Evolutionary conservation across 2,113 vertebrate genomes (phyloP).

Genomic region (Choloepus hoffmanni): DNA sequence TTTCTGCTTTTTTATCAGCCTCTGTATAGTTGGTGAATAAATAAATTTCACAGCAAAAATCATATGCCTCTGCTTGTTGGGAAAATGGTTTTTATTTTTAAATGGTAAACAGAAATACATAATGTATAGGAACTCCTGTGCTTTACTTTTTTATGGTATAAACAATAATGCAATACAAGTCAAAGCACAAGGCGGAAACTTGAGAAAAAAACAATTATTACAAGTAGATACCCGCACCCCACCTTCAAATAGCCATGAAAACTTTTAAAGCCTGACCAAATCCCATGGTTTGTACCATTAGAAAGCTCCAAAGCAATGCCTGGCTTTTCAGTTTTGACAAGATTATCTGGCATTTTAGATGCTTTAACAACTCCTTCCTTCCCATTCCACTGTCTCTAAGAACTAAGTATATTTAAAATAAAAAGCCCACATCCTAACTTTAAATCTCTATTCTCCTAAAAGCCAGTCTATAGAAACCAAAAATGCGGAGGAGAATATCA

Average conservation of each 20-base stretch:
- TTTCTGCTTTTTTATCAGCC: constrained; percentile 66
- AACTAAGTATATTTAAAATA: not conserved
- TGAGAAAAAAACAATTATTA: constrained; percentile 63
- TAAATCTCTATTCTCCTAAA: not conserved
- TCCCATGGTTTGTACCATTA: constrained; percentile 57
- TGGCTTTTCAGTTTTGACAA: not conserved
- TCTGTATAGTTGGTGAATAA: constrained; percentile 30
- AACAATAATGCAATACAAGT: constrained; percentile 68
- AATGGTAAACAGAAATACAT: constrained; percentile 78
- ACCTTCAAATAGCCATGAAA: constrained; percentile 34
- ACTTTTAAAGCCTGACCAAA: constrained; percentile 38
- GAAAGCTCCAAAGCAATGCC: not conserved
- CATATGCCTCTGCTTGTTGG: constrained; percentile 48
- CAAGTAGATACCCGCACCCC: constrained; percentile 34
- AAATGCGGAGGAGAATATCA: not conserved
- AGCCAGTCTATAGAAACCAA: not conserved
- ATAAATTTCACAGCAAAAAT: constrained; percentile 63
- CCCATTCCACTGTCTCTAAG: constrained; percentile 17
- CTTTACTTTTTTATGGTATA: constrained; percentile 71
- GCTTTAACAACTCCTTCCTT: constrained; percentile 29
- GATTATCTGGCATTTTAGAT: constrained; percentile 28
- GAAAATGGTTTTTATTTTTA: constrained; percentile 81
- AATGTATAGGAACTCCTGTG: constrained; percentile 68
- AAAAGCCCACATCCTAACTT: not conserved
- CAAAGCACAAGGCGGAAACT: constrained; percentile 71